Evolutionary conservation across 2,797 vertebrate genomes (phyloP).

Genomic region (Melanotaenia boesemani): DNA sequence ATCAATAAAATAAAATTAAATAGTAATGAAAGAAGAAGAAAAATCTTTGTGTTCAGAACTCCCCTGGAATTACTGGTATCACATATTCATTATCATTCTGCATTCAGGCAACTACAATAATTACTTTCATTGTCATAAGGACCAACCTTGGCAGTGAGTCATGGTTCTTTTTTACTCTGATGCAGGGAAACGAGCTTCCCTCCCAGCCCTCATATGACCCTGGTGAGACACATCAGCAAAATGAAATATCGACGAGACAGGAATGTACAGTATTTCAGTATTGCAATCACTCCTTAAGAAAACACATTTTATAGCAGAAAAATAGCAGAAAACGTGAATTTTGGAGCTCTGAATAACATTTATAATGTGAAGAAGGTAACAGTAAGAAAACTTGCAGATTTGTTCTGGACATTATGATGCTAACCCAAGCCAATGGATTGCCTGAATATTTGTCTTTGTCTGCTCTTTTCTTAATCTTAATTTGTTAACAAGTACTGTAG

Average conservation of each 20-base stretch:
- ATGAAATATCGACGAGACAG: not conserved
- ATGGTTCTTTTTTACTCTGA: slow-evolving; percentile 86
- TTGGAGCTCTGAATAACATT: not conserved
- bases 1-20: too few species aligned
- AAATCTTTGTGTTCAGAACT: not conserved
- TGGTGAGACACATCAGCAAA: slow-evolving; percentile 55
- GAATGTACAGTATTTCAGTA: not conserved
- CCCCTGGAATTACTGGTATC: not conserved
- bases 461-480: slow-evolving; percentile 4
- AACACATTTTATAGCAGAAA: not conserved
- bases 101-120: not conserved
- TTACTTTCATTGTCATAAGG: not conserved
- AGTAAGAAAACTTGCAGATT: not conserved
- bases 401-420: not conserved
- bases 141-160: slow-evolving; percentile 83
- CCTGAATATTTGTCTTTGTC: not conserved
- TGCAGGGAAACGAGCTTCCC: slow-evolving; percentile 87
- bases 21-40: not conserved
- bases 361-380: not conserved
- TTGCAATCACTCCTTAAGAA: not conserved
- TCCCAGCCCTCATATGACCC: slow-evolving; percentile 89
- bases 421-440: not conserved
- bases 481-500: not conserved
- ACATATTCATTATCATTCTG: not conserved
- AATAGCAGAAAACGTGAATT: not conserved